These are phyloP conservation scores for Physella acuta DNA, from an alignment of 1,140 invertebrate genomes.

Conservation along the genomic window DNA sequence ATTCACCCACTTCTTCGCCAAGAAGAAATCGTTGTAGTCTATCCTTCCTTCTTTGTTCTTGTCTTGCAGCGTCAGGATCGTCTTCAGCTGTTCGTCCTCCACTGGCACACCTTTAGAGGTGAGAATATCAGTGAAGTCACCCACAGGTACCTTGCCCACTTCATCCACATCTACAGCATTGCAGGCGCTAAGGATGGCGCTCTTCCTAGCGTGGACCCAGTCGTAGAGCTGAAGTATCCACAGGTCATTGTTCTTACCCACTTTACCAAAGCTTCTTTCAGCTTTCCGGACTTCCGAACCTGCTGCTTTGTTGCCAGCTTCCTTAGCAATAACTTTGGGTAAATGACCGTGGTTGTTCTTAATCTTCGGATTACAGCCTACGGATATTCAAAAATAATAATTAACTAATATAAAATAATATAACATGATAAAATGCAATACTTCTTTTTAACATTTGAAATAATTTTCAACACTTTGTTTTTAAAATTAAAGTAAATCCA, in stretches of 20 bases:
- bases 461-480: not conserved
- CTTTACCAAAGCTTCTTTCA: conserved; percentile 58
- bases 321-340: conserved; percentile 56
- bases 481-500: no score
- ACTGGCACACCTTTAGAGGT: conserved; percentile 46
- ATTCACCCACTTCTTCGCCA: conserved; percentile 60
- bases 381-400: conserved; percentile 5
- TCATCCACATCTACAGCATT: conserved; percentile 52
- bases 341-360: conserved; percentile 58
- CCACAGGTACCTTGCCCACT: conserved; percentile 45
- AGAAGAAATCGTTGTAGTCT: conserved; percentile 58
- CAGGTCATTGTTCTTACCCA: conserved; percentile 55
- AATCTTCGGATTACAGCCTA: conserved; percentile 60
- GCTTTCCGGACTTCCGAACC: conserved; percentile 58
- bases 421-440: not conserved
- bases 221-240: conserved; percentile 59
- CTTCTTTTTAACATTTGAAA: not conserved
- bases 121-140: conserved; percentile 51
- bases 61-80: conserved; percentile 44
- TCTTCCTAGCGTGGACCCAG: conserved; percentile 49
- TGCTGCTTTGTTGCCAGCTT: conserved; percentile 57
- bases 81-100: conserved; percentile 52
- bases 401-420: not conserved
- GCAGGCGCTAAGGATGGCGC: conserved; percentile 48
- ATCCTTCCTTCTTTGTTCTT: conserved; percentile 53